Evolutionary conservation across 2,888 invertebrate genomes (phyloP).

Genomic region (Zhuqinia jingwanae): DNA sequence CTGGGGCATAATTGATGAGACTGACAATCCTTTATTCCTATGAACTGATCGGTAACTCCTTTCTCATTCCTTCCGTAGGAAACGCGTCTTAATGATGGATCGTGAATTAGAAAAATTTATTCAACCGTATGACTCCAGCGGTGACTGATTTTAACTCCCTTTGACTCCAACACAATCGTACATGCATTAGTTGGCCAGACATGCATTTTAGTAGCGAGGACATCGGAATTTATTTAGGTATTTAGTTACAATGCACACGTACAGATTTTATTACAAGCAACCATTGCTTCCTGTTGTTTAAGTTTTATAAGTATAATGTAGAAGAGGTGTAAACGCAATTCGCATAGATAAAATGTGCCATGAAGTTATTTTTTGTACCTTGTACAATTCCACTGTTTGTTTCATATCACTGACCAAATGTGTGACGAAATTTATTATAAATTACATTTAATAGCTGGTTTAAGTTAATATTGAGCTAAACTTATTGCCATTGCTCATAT

Average conservation of each 20-base stretch:
- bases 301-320: no score
- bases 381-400: no score
- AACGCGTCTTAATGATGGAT: constrained; percentile 51
- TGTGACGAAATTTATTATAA: no score
- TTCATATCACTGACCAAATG: no score
- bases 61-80: constrained; percentile 62
- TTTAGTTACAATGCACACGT: no score
- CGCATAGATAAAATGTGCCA: constrained; percentile 12
- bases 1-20: constrained; percentile 63
- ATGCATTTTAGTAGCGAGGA: neutral
- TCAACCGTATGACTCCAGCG: constrained; percentile 28
- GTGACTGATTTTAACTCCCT: constrained; percentile 50
- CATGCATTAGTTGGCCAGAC: neutral
- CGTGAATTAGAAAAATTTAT: constrained; percentile 65
- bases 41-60: constrained; percentile 57
- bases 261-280: no score
- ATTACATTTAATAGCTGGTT: no score
- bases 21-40: constrained; percentile 54
- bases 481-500: no score
- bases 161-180: neutral
- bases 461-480: no score
- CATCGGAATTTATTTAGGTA: no score
- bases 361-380: neutral
- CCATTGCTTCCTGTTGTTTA: no score
- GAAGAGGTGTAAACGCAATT: no score